Conservation (phyloP, 2,797 vertebrate species). For the Alauda arvensis region DNA sequence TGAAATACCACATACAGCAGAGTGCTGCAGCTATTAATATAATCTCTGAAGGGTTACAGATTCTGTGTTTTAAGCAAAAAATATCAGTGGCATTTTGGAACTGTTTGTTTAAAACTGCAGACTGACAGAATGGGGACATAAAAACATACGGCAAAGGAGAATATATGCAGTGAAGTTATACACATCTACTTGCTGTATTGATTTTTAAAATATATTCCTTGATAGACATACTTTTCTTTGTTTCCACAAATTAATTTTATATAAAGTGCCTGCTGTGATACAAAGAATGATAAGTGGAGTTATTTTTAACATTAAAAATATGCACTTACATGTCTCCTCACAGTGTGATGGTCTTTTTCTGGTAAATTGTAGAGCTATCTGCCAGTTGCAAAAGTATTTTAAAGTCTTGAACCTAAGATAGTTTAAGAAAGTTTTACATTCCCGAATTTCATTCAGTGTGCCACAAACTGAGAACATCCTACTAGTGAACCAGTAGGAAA, state of each 20-base stretch:
- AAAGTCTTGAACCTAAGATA: background rate
- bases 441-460: background rate
- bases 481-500: background rate
- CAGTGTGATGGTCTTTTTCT: background rate
- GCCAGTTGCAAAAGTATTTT: background rate
- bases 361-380: background rate
- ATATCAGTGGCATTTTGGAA: conserved; percentile 56
- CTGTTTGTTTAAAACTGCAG: conserved; percentile 51
- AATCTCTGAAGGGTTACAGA: conserved; percentile 43
- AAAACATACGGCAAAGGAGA: conserved; percentile 36
- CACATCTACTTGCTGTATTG: background rate
- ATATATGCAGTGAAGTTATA: conserved; percentile 2
- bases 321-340: background rate
- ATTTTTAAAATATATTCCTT: conserved; percentile 24
- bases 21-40: conserved; percentile 46
- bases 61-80: conserved; percentile 53
- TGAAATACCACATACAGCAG: background rate
- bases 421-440: background rate
- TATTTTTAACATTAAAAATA: background rate
- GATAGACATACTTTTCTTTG: background rate
- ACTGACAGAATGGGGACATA: conserved; percentile 66
- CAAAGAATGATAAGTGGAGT: background rate
- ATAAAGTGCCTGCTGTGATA: background rate
- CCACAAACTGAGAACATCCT: background rate
- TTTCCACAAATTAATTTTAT: background rate